Conservation (phyloP, 2,797 vertebrate genomes). For the Saxicola maurus region DNA sequence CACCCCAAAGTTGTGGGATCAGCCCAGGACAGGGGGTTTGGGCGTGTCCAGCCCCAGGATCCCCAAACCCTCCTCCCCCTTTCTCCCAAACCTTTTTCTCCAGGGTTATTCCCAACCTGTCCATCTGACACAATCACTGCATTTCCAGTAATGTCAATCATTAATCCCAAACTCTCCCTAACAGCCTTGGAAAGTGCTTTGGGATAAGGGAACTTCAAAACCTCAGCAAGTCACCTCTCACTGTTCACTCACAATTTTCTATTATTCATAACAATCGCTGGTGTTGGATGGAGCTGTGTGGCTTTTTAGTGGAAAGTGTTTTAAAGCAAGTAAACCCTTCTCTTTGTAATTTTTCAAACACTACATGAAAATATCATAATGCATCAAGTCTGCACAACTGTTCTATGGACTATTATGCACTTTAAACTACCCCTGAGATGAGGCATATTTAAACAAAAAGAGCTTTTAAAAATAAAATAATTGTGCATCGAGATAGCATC, state of each 20-base stretch:
- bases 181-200: background rate
- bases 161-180: background rate
- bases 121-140: background rate
- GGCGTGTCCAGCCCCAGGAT: background rate
- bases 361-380: background rate
- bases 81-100: background rate
- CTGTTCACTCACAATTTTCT: background rate
- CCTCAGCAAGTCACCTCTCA: background rate
- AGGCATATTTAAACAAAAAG: background rate
- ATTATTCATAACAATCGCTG: background rate
- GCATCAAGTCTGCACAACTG: background rate
- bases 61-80: no score
- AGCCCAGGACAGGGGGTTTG: background rate
- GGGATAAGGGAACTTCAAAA: background rate
- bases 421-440: background rate
- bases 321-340: background rate
- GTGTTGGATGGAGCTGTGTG: background rate
- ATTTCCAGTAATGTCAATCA: background rate
- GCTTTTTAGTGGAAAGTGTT: background rate
- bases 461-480: slow-evolving; percentile 1
- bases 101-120: background rate
- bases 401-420: background rate
- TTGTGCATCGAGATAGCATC: background rate
- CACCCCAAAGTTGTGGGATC: background rate
- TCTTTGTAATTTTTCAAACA: background rate